Evolutionary conservation across 1,140 invertebrate species (phyloP), one percentile per base, ranked within the genome.

Genomic region (Psilanteris sp.): DNA sequence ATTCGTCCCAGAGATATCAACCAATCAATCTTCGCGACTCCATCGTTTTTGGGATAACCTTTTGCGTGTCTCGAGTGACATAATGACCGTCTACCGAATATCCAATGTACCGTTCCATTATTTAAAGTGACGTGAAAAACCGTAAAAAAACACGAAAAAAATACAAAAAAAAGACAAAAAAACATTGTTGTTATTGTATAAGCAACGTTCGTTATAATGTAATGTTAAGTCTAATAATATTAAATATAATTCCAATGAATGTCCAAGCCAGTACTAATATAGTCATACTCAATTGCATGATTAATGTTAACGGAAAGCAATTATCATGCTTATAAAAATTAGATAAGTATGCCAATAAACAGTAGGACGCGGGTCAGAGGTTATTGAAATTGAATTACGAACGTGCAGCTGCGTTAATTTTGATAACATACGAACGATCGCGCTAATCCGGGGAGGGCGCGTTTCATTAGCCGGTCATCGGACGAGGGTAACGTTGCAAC

Each of bases 251-350:
- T 68, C 29, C 62, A 67, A 55, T 67, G 39, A 18, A 67, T 68
- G 52, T 68, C 52, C 64, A 70, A 59, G 54, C 50, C 54, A 61
- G 44, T 62, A 46, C 44, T 54, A 31, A 71, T 71, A 36, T 61
- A 68, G 52, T 24, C 29, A 61, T 59, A 70, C 34, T 70, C 44
- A 61, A 44, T 6, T 71, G 67, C 48, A 71, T 61, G 39, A 61
- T 61, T 61, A 71, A 61, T 71, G 48, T 71, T 71, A 70, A 71
- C 8, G 20, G 34, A 61, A 71, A 54, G 64, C 52, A 68, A 68
- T 50, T 50, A 9, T 68, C 52, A 41, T 68, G 66, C 66, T 70
- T 70, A 59, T 59, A 61, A 59, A 43, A 57, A 32, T 22, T 64
- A 61, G 67, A 39, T 72, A 72, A 75, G 39, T 68, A 70, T 43